Evolutionary conservation across 2,797 vertebrate species (phyloP), one percentile per base, ranked within the genome.

Genomic region (Acrossocheilus fasciatus): DNA sequence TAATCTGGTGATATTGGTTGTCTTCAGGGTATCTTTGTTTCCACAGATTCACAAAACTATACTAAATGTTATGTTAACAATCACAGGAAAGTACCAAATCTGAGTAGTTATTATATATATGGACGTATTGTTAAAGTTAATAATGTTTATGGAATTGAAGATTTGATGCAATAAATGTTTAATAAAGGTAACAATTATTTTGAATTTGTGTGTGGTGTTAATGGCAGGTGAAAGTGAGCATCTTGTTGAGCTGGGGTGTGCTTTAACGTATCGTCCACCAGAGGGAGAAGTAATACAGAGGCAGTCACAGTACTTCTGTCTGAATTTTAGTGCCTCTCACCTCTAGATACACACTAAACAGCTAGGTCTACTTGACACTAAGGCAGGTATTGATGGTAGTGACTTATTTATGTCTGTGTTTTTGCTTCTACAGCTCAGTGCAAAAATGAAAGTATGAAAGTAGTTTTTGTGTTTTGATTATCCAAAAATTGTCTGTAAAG

Each of bases 221-320:
- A 41, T 54, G n/a, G 23, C 34, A 81, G 54, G 57, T 43, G 47
- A 57, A 17, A 3, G 4, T 45, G 17, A 12, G 12, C 50, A 36
- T 30, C 11, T 15, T 0, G 0, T 77, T 78, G n/a, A 85, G 26
- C 23, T 69, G 6, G 2, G 30, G 2, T 84, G 84, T 30, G 54
- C 14, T 86, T 15, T 10, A 73, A 73, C 6, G 6, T 17, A 9
- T 47, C 6, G n/a, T 43, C 69, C 85, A 86, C 78, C 59, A 86
- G 85, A 81, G 66, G 84, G 77, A 79, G 78, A n/a, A 20, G 26
- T 73, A n/a, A 64, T 20, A 62, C 54, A 74, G 43, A 66, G 52
- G 52, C 66, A 57, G 39, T 54, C 6, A 10, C 15, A 4, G 20
- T 17, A 15, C 62, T 81, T 80, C 39, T 30, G 6, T 50, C 26